Evolutionary conservation across 1,140 invertebrate genomes (phyloP), one percentile per base, ranked within the genome.

Genomic region (Bombus balteatus): DNA sequence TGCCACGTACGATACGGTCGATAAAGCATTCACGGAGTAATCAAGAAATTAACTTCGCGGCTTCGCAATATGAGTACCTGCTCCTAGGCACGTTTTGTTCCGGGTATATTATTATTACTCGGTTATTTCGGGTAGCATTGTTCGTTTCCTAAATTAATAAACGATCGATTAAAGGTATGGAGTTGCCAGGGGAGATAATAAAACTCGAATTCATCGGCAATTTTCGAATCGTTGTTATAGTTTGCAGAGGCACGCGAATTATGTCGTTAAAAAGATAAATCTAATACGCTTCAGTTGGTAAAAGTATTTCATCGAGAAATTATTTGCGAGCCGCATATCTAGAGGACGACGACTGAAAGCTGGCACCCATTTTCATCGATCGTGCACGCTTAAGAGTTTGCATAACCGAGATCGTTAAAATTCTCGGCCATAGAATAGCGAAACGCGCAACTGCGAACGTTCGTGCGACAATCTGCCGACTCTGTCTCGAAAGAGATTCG

Each of bases 11-110:
- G 84, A 85, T 25, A 89, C 87, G 83, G 70, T 88, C 81, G 87
- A 90, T 91, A 90, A 89, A 90, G 66, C 85, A 74, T 59, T 66
- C 65, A 78, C 72, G 68, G 65, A 43, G 39, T 87, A 83, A 90
- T 89, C 87, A 81, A 90, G 77, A 90, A 89, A 90, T 89, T 90
- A 66, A 89, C 68, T 62, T 57, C 25, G 53, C 34, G 65, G 41
- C 47, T 57, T 57, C 37, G 37, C 4, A 25, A 34, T 15, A 53
- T 22, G 47, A 53, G 73, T 39, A 28, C 0, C 13, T 22, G n/a
- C 34, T 39, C 13, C 18, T 41, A 32, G 10, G 28, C 43, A 15
- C 22, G 28, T 81, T 81, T 62, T 9, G 25, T 28, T 25, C 32
- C 66, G 57, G 39, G 34, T 15, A 57, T 34, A 68, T 75, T 47